Conservation (phyloP, 2,113 vertebrate genomes). For the Riparia riparia region DNA sequence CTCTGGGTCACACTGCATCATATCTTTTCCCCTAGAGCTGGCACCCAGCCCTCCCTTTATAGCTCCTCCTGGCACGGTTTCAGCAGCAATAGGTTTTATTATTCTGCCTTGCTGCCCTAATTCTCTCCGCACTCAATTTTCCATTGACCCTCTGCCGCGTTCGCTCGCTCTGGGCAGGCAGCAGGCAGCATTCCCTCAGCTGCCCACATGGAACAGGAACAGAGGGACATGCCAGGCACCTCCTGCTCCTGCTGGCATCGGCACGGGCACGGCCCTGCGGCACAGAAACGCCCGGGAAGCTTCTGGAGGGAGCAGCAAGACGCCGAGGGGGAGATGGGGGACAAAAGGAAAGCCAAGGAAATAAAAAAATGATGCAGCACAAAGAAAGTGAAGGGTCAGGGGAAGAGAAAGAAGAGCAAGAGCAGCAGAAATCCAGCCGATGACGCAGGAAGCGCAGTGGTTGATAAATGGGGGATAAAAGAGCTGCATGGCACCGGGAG, state of each 20-base stretch:
- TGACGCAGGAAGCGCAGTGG: accelerated
- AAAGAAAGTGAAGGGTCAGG: neutral
- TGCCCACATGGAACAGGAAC: accelerated
- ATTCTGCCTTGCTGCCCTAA: constrained; percentile 53
- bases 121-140: constrained; percentile 58
- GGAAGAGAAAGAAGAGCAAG: neutral
- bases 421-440: neutral
- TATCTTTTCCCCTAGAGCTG: neutral
- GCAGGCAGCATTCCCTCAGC: neutral
- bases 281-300: neutral
- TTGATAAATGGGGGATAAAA: neutral
- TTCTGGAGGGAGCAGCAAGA: neutral
- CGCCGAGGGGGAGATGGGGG: accelerated
- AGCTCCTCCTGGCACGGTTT: constrained; percentile 36
- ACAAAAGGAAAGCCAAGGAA: neutral
- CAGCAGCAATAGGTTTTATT: constrained; percentile 62
- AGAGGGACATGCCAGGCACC: neutral
- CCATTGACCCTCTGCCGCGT: neutral
- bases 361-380: neutral
- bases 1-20: neutral
- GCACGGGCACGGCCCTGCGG: accelerated
- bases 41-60: constrained; percentile 32
- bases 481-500: accelerated
- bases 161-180: neutral
- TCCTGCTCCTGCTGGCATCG: neutral